Conservation (phyloP, 2,888 invertebrate genomes). For the Lacanobia wlatinum region DNA sequence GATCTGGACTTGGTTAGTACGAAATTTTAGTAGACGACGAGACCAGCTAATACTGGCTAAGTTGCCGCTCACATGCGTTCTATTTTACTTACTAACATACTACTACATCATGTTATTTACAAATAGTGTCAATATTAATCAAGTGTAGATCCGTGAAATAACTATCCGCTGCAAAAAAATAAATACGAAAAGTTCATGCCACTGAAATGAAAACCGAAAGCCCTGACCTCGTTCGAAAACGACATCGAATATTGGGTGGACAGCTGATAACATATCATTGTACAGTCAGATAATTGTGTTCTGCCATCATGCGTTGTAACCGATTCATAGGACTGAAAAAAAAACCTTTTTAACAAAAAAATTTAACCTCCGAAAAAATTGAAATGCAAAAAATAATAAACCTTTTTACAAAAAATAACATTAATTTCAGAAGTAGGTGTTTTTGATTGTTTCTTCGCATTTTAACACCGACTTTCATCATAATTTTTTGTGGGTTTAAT, state of each 20-base stretch:
- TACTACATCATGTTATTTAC: neutral
- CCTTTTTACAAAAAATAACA: too few species aligned
- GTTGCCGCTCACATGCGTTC: neutral
- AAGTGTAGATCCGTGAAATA: neutral
- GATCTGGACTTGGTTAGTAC: neutral
- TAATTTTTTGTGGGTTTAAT: too few species aligned
- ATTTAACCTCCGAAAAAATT: too few species aligned
- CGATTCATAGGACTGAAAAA: neutral
- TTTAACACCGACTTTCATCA: too few species aligned
- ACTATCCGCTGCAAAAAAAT: neutral
- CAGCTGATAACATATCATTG: neutral
- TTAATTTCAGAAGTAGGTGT: too few species aligned
- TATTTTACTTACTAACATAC: neutral
- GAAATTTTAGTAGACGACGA: neutral
- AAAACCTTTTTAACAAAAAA: too few species aligned
- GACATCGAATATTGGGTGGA: neutral
- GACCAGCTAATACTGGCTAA: neutral
- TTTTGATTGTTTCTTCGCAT: too few species aligned
- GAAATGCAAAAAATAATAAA: too few species aligned
- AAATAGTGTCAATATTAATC: neutral
- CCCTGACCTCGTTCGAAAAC: constrained; percentile 31
- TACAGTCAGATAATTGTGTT: neutral
- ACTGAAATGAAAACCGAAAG: constrained; percentile 16
- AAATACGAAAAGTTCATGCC: neutral
- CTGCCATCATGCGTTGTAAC: neutral